These are phyloP conservation scores for Cherax quadricarinatus DNA, from an alignment of 1,140 invertebrate species.

Conservation along the genomic window DNA sequence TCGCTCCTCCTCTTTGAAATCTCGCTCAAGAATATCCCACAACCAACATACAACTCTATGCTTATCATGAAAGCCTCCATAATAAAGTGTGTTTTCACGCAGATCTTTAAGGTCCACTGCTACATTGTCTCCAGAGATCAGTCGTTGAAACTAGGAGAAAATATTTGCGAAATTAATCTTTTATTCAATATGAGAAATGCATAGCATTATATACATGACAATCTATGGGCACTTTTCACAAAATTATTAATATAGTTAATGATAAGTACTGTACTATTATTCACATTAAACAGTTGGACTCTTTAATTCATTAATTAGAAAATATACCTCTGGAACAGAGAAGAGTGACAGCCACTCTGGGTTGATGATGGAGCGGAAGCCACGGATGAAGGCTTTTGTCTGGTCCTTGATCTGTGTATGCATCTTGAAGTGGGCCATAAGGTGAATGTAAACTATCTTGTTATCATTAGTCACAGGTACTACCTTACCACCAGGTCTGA, in stretches of 20 bases:
- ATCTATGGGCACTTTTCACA: too few relatives aligned
- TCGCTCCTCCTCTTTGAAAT: slow-evolving; percentile 94
- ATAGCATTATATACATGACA: too few relatives aligned
- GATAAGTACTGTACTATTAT: too few relatives aligned
- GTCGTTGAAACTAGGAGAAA: slow-evolving; percentile 83
- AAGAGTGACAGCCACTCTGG: slow-evolving; percentile 97
- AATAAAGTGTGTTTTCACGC: slow-evolving; percentile 96
- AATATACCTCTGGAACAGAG: slow-evolving; percentile 93
- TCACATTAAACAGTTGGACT: too few relatives aligned
- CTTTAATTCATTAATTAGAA: not conserved
- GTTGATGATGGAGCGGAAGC: slow-evolving; percentile 96
- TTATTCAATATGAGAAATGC: not conserved
- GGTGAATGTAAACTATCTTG: slow-evolving; percentile 97
- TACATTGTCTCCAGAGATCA: slow-evolving; percentile 94
- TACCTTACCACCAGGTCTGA: slow-evolving; percentile 94
- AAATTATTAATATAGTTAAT: too few relatives aligned
- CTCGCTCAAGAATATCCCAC: slow-evolving; percentile 98
- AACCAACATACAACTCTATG: slow-evolving; percentile 98
- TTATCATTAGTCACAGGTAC: slow-evolving; percentile 97
- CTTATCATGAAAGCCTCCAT: slow-evolving; percentile 99
- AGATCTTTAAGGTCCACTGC: slow-evolving; percentile 94
- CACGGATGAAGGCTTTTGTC: slow-evolving; percentile 95
- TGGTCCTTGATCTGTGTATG: slow-evolving; percentile 98
- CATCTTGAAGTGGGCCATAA: slow-evolving; percentile 99
- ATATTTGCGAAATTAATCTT: not conserved